Evolutionary conservation across 2,888 invertebrate species (phyloP).

Genomic region (Chloroclysta siterata): DNA sequence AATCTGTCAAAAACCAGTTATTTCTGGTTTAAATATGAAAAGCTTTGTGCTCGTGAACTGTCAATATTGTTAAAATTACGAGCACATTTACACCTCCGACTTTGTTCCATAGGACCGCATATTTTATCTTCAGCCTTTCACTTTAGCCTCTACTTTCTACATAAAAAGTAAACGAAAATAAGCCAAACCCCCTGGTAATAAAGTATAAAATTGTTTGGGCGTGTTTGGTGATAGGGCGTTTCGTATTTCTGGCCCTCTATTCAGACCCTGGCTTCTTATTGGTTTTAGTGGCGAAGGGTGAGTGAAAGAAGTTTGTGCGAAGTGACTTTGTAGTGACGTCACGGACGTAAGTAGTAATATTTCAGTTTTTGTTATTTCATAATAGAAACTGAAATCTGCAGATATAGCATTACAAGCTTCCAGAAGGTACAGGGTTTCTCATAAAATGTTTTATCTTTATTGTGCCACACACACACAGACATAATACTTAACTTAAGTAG

Average conservation of each 20-base stretch:
- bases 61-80: too few relatives aligned
- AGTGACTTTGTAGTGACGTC: conserved; percentile 70
- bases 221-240: conserved; percentile 66
- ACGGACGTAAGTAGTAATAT: background rate
- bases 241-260: conserved; percentile 55
- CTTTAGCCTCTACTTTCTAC: conserved; percentile 57
- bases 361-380: background rate
- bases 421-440: too few relatives aligned
- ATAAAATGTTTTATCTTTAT: too few relatives aligned
- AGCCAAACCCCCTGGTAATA: conserved; percentile 37
- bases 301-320: conserved; percentile 60
- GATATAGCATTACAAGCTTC: too few relatives aligned
- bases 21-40: background rate
- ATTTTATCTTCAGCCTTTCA: conserved; percentile 64
- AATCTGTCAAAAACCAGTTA: too few relatives aligned
- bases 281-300: conserved; percentile 78
- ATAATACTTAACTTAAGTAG: too few relatives aligned
- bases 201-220: conserved; percentile 46
- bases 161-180: conserved; percentile 39
- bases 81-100: background rate
- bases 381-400: background rate
- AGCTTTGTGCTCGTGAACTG: background rate
- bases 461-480: too few relatives aligned
- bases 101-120: conserved; percentile 29
- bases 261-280: conserved; percentile 79